phyloP scores from a whole-genome alignment of 2,113 vertebrate species.

The Silurus glanis region DNA sequence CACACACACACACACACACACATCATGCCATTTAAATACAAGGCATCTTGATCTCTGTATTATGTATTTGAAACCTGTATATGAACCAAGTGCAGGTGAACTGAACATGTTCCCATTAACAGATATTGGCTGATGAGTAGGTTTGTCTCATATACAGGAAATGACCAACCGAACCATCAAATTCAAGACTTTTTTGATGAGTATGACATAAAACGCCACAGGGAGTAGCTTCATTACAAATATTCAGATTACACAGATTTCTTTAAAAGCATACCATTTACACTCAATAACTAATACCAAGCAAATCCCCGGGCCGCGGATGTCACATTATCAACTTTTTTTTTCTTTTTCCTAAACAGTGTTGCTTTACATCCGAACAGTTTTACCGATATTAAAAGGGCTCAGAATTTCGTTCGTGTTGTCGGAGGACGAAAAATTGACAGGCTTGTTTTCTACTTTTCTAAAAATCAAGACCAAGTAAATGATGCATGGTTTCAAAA shows the following conservation, averaged over 20 bases:
- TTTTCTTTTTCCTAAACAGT: neutral
- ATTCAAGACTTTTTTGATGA: neutral
- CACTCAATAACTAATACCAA: conserved; percentile 65
- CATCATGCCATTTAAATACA: conserved; percentile 52
- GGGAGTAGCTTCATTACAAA: conserved; percentile 37
- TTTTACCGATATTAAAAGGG: conserved; percentile 11
- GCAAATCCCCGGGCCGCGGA: conserved; percentile 43
- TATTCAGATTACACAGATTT: conserved; percentile 40
- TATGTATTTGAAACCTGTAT: conserved; percentile 30
- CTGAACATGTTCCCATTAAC: neutral
- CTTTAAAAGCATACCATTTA: conserved; percentile 51
- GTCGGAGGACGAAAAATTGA: neutral
- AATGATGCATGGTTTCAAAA: conserved; percentile 7
- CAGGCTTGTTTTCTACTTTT: conserved; percentile 17
- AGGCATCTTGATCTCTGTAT: conserved; percentile 30
- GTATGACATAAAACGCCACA: conserved; percentile 14
- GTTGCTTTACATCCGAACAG: neutral
- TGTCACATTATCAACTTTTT: conserved; percentile 64
- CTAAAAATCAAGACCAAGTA: conserved; percentile 8
- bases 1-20: too few species aligned
- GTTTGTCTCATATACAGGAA: conserved; percentile 4
- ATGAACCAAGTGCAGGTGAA: neutral
- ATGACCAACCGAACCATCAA: neutral
- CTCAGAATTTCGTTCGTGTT: conserved; percentile 37
- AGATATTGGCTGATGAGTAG: conserved; percentile 17